phyloP scores from a whole-genome alignment of 1,140 invertebrate species.

The Ladona fulva region DNA sequence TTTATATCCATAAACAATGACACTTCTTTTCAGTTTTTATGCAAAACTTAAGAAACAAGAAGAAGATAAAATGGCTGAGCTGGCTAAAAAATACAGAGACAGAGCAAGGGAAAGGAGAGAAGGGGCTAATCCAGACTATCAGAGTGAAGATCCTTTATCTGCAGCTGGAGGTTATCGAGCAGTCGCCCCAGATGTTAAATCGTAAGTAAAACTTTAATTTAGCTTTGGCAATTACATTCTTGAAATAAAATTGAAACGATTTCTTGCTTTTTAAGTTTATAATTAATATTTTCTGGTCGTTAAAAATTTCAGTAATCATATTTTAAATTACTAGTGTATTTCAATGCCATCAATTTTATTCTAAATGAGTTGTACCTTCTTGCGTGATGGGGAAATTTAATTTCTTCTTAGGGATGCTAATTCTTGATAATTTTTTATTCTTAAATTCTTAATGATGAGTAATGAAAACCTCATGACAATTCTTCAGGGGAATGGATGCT shows the following conservation, averaged over 20 bases:
- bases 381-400: no score
- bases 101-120: constrained; percentile 89
- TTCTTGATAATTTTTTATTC: background rate
- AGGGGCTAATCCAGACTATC: constrained; percentile 70
- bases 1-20: no score
- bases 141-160: constrained; percentile 71
- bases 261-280: no score
- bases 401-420: background rate
- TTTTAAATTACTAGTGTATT: no score
- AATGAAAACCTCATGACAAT: no score
- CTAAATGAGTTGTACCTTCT: no score
- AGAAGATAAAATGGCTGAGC: constrained; percentile 88
- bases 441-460: no score
- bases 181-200: constrained; percentile 90
- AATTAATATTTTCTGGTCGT: no score
- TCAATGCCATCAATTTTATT: no score
- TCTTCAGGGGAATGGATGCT: constrained; percentile 57
- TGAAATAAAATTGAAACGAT: no score
- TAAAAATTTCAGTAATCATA: no score
- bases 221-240: no score
- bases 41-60: constrained; percentile 91
- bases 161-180: constrained; percentile 87
- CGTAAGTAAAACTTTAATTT: constrained; percentile 42
- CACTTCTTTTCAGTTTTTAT: constrained; percentile 57
- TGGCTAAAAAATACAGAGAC: constrained; percentile 92